Evolutionary conservation across 2,888 invertebrate species (phyloP).

Genomic region (Tenthredo notha): DNA sequence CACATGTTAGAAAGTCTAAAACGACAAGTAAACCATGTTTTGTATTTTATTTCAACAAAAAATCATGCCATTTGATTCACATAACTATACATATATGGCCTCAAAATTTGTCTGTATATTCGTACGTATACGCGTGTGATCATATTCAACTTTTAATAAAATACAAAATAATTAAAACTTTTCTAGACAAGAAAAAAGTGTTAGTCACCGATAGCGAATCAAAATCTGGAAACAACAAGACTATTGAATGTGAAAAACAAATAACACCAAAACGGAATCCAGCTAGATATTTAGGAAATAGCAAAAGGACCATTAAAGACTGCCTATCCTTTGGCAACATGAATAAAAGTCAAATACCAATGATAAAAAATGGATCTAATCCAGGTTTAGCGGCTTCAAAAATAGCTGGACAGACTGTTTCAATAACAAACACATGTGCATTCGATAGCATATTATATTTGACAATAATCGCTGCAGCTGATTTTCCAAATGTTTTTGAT

Average conservation of each 20-base stretch:
- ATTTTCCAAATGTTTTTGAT: slow-evolving; percentile 21
- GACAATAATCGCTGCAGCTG: slow-evolving; percentile 21
- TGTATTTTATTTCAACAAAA: background rate
- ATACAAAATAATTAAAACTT: background rate
- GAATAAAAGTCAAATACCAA: background rate
- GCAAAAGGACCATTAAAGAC: slow-evolving; percentile 6
- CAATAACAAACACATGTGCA: slow-evolving; percentile 17
- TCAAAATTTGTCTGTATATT: background rate
- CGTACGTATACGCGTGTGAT: background rate
- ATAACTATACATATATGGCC: too few species aligned
- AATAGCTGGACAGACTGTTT: slow-evolving; percentile 1
- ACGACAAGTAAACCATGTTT: background rate
- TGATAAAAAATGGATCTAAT: slow-evolving; percentile 22
- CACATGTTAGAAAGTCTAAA: background rate
- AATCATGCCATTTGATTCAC: background rate
- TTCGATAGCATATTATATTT: slow-evolving; percentile 19
- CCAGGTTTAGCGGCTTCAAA: background rate
- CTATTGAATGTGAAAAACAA: background rate
- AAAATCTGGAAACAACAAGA: background rate
- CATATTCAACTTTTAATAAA: background rate
- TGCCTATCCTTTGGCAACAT: slow-evolving; percentile 11
- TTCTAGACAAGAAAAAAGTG: background rate
- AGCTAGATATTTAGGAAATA: slow-evolving; percentile 1
- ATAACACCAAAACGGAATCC: background rate
- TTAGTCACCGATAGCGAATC: background rate